Base-by-base conservation (phyloP, 2,888 invertebrate genomes). In the Dasypogon diadema region DNA sequence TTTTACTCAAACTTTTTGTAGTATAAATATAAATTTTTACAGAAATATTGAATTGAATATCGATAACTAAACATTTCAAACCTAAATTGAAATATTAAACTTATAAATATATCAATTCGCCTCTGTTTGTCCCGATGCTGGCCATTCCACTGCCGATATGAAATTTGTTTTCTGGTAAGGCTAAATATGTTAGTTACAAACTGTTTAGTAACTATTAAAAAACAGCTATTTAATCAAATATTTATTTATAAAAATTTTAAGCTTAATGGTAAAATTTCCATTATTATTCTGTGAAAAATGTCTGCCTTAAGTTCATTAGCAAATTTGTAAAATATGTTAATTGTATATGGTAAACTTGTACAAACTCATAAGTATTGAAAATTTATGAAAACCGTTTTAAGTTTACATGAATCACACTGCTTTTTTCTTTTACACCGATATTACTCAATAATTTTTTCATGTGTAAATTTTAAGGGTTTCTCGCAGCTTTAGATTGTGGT, bases 231-330 rank as follows among this genome's bases (percentile, higher is more conserved):
- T 68, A 54, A 34, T 70, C 51, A 70, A 70, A 70, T 54, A 18
- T 70, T 70, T 70, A 70, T 70, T 68, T 70, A 70, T 70, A 70
- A 70, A 70, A 70, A n/a, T 46, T 70, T 70, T 70, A 70, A 70
- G 70, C 70, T 70, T 70, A 54, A 51, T 70, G 70, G 34, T 70
- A 70, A 70, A 30, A 30, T 70, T 4, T 54, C 54, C 54, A 51
- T 54, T 30, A 54, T 18, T 34, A 18, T 70, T 18, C 54, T 51
- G 51, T 51, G 54, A 54, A 70, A 70, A 70, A 70, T 70, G 54
- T 54, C 14, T 54, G 30, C 51, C 34, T 70, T 70, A 70, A 34
- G 14, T 26, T 37, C 54, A 70, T 54, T n/a, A 70, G 54, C 26
- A 68, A 48, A 26, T 46, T 48, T 68, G 12, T 68, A 68, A 51